Base-by-base conservation (phyloP, 2,888 invertebrate genomes). In the Calephelis perditalis region DNA sequence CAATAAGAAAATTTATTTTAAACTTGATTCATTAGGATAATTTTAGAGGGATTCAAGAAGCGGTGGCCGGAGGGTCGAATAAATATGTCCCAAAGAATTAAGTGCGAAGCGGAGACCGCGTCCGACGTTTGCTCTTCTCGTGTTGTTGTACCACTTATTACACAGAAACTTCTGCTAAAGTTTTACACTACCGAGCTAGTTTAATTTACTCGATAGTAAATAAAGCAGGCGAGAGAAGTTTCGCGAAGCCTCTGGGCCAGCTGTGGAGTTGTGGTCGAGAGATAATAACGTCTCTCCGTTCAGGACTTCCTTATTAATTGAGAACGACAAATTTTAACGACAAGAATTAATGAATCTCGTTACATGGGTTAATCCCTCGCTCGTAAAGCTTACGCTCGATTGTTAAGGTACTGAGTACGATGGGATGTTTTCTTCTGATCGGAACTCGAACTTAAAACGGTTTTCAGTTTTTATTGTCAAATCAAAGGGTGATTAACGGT, bases 251-350 rank as follows among this genome's bases (percentile, higher is more conserved):
- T 54, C 54, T 54, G 84, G 80, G 77, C 81, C 61, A 52, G 65
- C 66, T 64, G 58, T 69, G 66, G 68, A 61, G 77, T 80, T 83
- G 87, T 83, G 88, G 89, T 86, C 85, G 78, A 81, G 80, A 82
- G 88, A 86, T 87, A 90, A 90, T 90, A 90, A 90, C 87, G 85
- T 85, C 75, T 78, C 78, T 77, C 81, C 81, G 77, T 79, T 78
- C 77, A 82, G 82, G 86, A 81, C 86, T 84, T 88, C 88, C 89
- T 91, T 91, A 91, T 91, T 91, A 91, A 91, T 91, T 88, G 91
- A 87, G 89, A 88, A 91, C 91, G 90, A 91, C 91, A 91, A 91
- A 91, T 91, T 91, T 91, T 91, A 91, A 91, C 91, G 91, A 91
- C 91, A 91, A 89, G 90, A 91, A 91, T 91, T 91, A 91, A 91